phyloP scores from a whole-genome alignment of 2,113 vertebrate genomes.

The Pluvianellus socialis region DNA sequence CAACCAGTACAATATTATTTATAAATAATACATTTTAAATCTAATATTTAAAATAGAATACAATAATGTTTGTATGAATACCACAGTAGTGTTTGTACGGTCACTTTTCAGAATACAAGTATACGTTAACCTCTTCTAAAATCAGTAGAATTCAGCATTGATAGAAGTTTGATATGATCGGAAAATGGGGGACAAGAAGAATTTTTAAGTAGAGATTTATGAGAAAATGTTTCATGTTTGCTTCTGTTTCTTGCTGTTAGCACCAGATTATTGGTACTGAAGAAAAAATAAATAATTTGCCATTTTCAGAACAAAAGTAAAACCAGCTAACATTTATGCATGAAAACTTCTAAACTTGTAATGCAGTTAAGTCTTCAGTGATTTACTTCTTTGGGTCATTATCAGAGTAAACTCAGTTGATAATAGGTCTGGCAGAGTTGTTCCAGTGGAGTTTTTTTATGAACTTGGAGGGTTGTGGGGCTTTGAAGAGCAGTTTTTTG shows the following conservation, averaged over 20 bases:
- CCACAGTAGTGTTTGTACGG: not conserved
- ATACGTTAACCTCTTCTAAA: not conserved
- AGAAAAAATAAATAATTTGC: not conserved
- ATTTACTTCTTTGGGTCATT: not conserved
- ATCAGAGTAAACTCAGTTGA: not conserved
- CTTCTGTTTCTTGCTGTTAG: not conserved
- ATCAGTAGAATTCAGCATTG: not conserved
- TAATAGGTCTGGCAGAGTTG: slow-evolving; percentile 47
- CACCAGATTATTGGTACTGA: too few species aligned
- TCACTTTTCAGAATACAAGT: not conserved
- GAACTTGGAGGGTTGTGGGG: not conserved
- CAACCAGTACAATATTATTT: not conserved
- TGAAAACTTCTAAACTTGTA: not conserved
- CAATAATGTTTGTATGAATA: not conserved
- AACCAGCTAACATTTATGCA: not conserved
- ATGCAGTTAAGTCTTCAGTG: not conserved
- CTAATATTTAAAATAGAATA: not conserved
- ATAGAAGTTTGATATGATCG: not conserved
- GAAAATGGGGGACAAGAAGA: not conserved
- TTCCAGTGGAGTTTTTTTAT: slow-evolving; percentile 35
- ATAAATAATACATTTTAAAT: too few species aligned
- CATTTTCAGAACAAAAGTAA: slow-evolving; percentile 20
- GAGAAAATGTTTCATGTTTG: not conserved
- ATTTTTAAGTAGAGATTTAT: not conserved
- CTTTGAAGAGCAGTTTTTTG: slow-evolving; percentile 13